These are phyloP conservation scores for Eumerus sabulonum DNA, from an alignment of 2,888 invertebrate species.

Conservation along the genomic window DNA sequence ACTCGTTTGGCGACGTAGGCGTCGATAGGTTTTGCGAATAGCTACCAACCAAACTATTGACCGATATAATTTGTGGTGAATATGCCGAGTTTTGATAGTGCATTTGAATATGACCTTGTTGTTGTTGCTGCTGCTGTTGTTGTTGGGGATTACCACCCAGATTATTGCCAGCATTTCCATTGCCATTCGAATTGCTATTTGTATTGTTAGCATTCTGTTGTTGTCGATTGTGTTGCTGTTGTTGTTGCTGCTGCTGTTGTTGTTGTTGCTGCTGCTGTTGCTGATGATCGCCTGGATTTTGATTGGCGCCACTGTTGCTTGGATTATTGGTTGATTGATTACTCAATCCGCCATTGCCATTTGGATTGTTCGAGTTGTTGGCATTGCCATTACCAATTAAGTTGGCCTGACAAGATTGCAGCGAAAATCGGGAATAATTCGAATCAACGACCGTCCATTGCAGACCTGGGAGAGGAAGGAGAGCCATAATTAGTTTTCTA, in stretches of 20 bases:
- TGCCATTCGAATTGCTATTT: slow-evolving; percentile 46
- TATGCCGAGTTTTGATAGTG: slow-evolving; percentile 73
- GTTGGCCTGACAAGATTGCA: slow-evolving; percentile 83
- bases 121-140: slow-evolving; percentile 70
- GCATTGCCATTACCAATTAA: slow-evolving; percentile 78
- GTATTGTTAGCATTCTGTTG: slow-evolving; percentile 69
- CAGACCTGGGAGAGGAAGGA: slow-evolving; percentile 86
- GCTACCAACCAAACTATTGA: slow-evolving; percentile 80
- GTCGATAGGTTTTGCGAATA: slow-evolving; percentile 81
- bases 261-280: slow-evolving; percentile 70
- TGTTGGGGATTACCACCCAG: slow-evolving; percentile 71
- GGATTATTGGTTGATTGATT: slow-evolving; percentile 75
- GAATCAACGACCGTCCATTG: slow-evolving; percentile 93
- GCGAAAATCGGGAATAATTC: slow-evolving; percentile 87
- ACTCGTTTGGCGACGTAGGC: slow-evolving; percentile 81
- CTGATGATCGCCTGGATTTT: slow-evolving; percentile 70
- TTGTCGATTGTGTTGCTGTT: slow-evolving; percentile 69
- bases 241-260: slow-evolving; percentile 71
- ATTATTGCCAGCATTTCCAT: slow-evolving; percentile 61
- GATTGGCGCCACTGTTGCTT: slow-evolving; percentile 68
- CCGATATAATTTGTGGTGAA: slow-evolving; percentile 79
- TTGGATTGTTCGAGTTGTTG: slow-evolving; percentile 75
- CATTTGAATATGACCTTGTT: slow-evolving; percentile 71
- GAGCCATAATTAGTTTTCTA: slow-evolving; percentile 74
- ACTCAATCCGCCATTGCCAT: slow-evolving; percentile 72